A percentile compares a stretch with the other conserved stretches of the same genome.
Conservation (phyloP, 2,888 invertebrate genomes). For the Hoplodrina ambigua region DNA sequence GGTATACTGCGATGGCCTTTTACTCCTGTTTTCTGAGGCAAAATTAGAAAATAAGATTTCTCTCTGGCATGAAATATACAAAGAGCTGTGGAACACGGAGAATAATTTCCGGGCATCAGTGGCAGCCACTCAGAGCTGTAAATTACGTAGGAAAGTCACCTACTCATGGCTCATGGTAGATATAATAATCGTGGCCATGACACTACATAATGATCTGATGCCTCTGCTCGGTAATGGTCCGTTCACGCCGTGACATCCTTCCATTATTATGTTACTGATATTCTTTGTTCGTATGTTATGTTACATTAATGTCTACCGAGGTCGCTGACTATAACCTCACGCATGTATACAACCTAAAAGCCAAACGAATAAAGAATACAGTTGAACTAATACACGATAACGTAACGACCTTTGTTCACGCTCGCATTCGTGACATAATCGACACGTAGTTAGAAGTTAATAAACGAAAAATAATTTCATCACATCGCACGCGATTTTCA, state of each 20-base stretch:
- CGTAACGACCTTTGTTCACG: constrained; percentile 48
- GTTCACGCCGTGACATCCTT: constrained; percentile 59
- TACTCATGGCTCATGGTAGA: constrained; percentile 54
- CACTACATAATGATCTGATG: constrained; percentile 63
- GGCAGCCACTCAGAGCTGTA: constrained; percentile 66
- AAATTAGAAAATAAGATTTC: constrained; percentile 62
- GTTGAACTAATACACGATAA: constrained; percentile 27
- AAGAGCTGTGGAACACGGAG: constrained; percentile 69
- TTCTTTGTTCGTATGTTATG: constrained; percentile 51
- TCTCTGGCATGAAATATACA: constrained; percentile 50
- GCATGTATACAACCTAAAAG: constrained; percentile 20
- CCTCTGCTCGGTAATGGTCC: constrained; percentile 61
- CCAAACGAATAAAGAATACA: constrained; percentile 28
- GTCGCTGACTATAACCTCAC: constrained; percentile 21
- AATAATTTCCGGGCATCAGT: constrained; percentile 81
- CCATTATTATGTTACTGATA: constrained; percentile 53
- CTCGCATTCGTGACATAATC: constrained; percentile 46
- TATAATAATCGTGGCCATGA: constrained; percentile 62
- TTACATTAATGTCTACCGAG: constrained; percentile 45
- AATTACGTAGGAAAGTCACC: constrained; percentile 70
- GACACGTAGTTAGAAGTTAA: constrained; percentile 50
- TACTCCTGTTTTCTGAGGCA: constrained; percentile 40
- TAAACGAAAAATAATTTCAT: constrained; percentile 44
- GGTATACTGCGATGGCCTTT: constrained; percentile 20
- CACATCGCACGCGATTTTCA: constrained; percentile 42